Evolutionary conservation across 2,797 vertebrate genomes (phyloP).

Genomic region (Cephalopachus bancanus): DNA sequence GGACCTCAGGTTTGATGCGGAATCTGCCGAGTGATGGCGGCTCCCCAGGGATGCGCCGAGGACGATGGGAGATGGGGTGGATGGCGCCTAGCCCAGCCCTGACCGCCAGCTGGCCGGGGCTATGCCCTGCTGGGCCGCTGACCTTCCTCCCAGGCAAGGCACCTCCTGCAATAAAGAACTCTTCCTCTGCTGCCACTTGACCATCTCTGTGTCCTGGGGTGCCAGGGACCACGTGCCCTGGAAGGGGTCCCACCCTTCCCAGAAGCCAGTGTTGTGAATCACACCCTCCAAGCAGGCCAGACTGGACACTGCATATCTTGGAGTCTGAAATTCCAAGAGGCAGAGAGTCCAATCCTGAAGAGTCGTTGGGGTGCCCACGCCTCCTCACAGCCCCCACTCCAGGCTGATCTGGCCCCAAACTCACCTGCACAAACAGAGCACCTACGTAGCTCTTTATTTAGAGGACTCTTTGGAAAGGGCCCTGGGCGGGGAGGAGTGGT

Average conservation of each 20-base stretch:
- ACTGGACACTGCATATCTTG: neutral
- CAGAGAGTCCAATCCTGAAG: neutral
- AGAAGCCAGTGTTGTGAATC: slow-evolving; percentile 9
- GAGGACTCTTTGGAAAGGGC: slow-evolving; percentile 23
- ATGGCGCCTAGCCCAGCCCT: slow-evolving; percentile 20
- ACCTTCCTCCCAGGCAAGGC: neutral
- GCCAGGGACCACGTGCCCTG: neutral
- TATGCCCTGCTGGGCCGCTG: neutral
- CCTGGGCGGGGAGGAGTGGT: neutral
- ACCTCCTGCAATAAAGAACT: slow-evolving; percentile 70
- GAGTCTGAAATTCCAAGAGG: neutral
- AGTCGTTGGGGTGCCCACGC: neutral
- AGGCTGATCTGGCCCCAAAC: neutral
- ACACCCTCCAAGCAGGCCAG: neutral
- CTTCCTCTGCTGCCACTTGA: neutral
- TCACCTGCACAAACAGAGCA: slow-evolving; percentile 15
- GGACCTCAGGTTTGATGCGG: slow-evolving; percentile 98
- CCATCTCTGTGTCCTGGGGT: neutral
- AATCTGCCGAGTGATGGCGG: slow-evolving; percentile 92
- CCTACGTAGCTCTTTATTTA: slow-evolving; percentile 79
- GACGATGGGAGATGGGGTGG: slow-evolving; percentile 62
- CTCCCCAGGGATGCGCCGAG: slow-evolving; percentile 79
- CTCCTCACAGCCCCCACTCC: neutral
- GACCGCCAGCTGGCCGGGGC: slow-evolving; percentile 66
- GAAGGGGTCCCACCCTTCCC: neutral